Base-by-base conservation (phyloP, 1,140 invertebrate genomes). In the Eumaeus atala region DNA sequence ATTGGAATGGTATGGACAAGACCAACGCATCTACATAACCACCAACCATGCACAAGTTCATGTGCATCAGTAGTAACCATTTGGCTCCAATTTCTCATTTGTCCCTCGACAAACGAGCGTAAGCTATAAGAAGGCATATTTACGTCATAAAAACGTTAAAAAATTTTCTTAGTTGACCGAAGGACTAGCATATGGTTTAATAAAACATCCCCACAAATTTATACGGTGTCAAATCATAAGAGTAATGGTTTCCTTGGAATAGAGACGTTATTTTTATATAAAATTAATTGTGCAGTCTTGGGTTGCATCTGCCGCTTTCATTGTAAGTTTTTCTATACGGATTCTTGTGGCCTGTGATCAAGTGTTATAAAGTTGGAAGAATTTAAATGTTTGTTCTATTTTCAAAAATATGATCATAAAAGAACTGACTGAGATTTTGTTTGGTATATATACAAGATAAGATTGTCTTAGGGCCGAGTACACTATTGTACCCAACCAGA, bases 171-270 rank as follows among this genome's bases (percentile, higher is more conserved):
- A 62, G 56, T 58, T 60, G 58, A 61, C 54, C 59, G 44, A 54
- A 55, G 49, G 54, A 66, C 56, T 54, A 64, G 66, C 78, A 79
- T 74, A 79, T 77, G 73, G 67, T 60, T 59, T 58, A 54, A 79
- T 78, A 79, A 77, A 69, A 70, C 63, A 67, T 72, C 68, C 72
- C 72, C 59, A 69, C 66, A 80, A 84, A 84, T 84, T 80, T 87
- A 84, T 84, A 84, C 78, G 76, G 70, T 75, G 78, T 80, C 77
- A 80, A 81, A 83, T 82, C 72, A 74, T 72, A 59, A 63, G 73
- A 84, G 80, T 74, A 84, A 86, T 84, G 78, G 81, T 70, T 84
- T 87, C 83, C 79, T 84, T 59, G 56, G 56, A 67, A 87, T 84
- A 84, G 76, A 84, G 81, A 78, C 68, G 79, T 86, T 77, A 82